phyloP scores from a whole-genome alignment of 2,113 vertebrate species.

The Ascaphus truei region DNA sequence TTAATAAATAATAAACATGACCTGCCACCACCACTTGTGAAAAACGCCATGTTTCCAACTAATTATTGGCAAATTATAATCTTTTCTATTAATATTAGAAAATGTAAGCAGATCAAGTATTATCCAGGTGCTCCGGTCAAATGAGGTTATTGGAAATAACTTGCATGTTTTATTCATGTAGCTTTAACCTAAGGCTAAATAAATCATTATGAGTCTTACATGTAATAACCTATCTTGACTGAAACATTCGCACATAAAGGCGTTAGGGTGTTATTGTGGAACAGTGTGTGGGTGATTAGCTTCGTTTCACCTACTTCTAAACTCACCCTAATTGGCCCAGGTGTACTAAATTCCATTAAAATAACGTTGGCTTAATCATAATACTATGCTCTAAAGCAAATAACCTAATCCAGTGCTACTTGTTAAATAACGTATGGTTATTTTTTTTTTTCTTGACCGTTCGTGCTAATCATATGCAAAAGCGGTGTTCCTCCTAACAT shows the following conservation, averaged over 20 bases:
- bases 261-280: not conserved
- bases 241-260: not conserved
- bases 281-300: not conserved
- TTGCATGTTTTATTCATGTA: conserved; percentile 23
- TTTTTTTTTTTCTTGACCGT: too few relatives aligned
- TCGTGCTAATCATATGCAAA: too few relatives aligned
- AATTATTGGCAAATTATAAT: conserved; percentile 23
- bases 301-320: not conserved
- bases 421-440: too few relatives aligned
- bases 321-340: too few relatives aligned
- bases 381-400: too few relatives aligned
- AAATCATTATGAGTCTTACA: conserved; percentile 11
- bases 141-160: conserved; percentile 19
- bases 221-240: conserved; percentile 12
- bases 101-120: not conserved
- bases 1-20: not conserved
- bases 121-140: conserved; percentile 5
- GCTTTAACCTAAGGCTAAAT: conserved; percentile 11
- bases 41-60: not conserved
- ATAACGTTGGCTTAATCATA: too few relatives aligned
- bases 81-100: conserved; percentile 5
- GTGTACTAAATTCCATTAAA: too few relatives aligned
- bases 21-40: not conserved
- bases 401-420: too few relatives aligned
- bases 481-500: too few relatives aligned